Percentiles rank a stretch among this genome's conserved stretches.
Evolutionary conservation across 2,888 invertebrate species (phyloP).

Genomic region (Drosophila pseudotakahashii): DNA sequence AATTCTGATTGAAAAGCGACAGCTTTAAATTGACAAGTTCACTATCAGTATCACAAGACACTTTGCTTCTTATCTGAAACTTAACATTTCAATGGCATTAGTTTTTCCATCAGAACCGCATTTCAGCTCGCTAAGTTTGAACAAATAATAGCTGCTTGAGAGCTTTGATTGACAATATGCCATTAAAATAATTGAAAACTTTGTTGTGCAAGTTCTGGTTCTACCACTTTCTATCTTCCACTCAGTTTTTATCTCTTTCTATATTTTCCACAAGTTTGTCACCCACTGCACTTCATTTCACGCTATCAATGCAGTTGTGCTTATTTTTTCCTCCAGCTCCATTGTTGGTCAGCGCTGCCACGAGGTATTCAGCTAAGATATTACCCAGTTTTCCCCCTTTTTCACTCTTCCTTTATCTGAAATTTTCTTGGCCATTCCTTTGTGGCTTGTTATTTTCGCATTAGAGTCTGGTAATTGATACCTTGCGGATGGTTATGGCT

Average conservation of each 20-base stretch:
- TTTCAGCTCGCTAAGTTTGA: conserved; percentile 23
- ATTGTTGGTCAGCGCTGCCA: conserved; percentile 23
- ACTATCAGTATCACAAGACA: conserved; percentile 1
- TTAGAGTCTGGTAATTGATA: conserved; percentile 76
- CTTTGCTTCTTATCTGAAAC: conserved; percentile 3
- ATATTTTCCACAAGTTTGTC: conserved; percentile 21
- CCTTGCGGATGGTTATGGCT: conserved; percentile 54
- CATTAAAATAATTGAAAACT: conserved; percentile 4
- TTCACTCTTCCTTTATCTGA: conserved; percentile 21
- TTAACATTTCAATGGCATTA: conserved; percentile 7
- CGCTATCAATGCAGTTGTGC: conserved; percentile 10
- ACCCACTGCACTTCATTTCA: conserved; percentile 57
- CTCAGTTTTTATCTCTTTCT: background rate
- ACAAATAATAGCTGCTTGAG: background rate
- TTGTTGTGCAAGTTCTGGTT: conserved; percentile 26
- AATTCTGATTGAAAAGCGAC: background rate
- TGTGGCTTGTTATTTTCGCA: conserved; percentile 74
- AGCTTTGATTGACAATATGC: conserved; percentile 31
- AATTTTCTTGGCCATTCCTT: conserved; percentile 48
- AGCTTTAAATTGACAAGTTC: conserved; percentile 2
- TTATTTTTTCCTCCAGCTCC: conserved; percentile 1
- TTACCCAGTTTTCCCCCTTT: conserved; percentile 16
- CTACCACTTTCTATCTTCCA: conserved; percentile 4
- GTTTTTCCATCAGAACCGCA: conserved; percentile 7
- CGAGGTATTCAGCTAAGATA: conserved; percentile 13